phyloP scores from a whole-genome alignment of 2,113 vertebrate genomes.

The Epinephelus fuscoguttatus region DNA sequence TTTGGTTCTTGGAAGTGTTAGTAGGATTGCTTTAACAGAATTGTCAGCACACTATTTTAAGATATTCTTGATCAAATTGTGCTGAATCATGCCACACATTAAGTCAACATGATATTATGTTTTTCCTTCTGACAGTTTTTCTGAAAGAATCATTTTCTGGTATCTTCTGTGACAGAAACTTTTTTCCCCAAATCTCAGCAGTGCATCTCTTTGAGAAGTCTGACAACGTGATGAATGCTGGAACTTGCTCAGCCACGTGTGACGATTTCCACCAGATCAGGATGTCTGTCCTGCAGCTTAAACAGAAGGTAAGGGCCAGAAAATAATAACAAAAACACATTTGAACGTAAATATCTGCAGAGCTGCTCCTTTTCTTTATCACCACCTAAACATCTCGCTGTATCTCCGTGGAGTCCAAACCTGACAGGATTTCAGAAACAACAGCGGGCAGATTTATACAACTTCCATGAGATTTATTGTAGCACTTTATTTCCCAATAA shows the following conservation, averaged over 20 bases:
- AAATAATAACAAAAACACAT: neutral
- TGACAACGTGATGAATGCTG: slow-evolving; percentile 87
- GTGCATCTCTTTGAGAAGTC: slow-evolving; percentile 89
- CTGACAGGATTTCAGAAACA: slow-evolving; percentile 53
- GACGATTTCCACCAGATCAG: slow-evolving; percentile 97
- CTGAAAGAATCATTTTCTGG: neutral
- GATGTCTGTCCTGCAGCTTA: slow-evolving; percentile 93
- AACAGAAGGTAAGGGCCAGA: slow-evolving; percentile 90
- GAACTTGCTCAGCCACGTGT: slow-evolving; percentile 93
- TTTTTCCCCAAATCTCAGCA: slow-evolving; percentile 66
- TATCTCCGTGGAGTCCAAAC: slow-evolving; percentile 6
- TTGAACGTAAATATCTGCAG: slow-evolving; percentile 36
- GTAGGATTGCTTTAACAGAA: neutral
- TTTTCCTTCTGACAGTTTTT: neutral
- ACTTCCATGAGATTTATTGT: slow-evolving; percentile 34
- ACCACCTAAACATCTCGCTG: slow-evolving; percentile 19
- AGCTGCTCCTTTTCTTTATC: slow-evolving; percentile 39
- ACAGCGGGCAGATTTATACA: slow-evolving; percentile 31
- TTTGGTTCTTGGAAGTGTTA: neutral
- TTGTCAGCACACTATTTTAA: neutral
- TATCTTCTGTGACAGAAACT: neutral
- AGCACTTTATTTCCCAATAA: slow-evolving; percentile 56
- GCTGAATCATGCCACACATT: neutral
- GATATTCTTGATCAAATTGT: neutral
- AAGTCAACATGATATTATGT: neutral